Evolutionary conservation across 2,888 invertebrate genomes (phyloP).

Genomic region (Sabellastarte sp.): DNA sequence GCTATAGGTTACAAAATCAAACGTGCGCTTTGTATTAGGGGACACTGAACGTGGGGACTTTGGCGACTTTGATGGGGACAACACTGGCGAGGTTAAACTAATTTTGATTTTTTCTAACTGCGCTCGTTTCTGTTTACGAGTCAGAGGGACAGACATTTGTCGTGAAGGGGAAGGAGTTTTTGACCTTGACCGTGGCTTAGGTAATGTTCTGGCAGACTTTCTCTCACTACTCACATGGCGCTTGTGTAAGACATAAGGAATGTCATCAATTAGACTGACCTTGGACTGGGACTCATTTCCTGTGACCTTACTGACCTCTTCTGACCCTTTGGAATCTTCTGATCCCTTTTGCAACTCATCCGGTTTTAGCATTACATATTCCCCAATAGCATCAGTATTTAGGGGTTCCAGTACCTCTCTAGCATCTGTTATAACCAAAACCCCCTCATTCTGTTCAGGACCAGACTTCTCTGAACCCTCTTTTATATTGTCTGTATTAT

Average conservation of each 20-base stretch:
- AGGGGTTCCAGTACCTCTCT: too few species aligned
- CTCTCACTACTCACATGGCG: constrained; percentile 12
- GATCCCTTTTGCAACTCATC: too few species aligned
- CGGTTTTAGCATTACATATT: too few species aligned
- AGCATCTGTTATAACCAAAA: too few species aligned
- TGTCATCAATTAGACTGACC: constrained; percentile 54
- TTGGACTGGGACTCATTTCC: too few species aligned
- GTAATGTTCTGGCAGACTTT: not conserved
- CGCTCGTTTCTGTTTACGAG: constrained; percentile 7
- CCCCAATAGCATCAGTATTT: too few species aligned
- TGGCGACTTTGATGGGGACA: constrained; percentile 9
- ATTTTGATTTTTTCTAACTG: constrained; percentile 15
- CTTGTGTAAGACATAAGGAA: constrained; percentile 50
- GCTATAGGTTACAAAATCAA: constrained; percentile 26
- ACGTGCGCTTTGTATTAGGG: constrained; percentile 12
- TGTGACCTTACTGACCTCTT: too few species aligned
- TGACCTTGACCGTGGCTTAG: constrained; percentile 1
- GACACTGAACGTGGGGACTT: constrained; percentile 2
- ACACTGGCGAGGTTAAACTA: constrained; percentile 12
- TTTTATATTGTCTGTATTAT: too few species aligned
- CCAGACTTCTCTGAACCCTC: too few species aligned
- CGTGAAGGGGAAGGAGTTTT: constrained; percentile 8
- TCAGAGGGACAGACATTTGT: too few species aligned
- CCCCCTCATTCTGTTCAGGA: too few species aligned
- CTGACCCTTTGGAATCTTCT: too few species aligned